Base-by-base conservation (phyloP, 2,888 invertebrate genomes). In the Bimastos eiseni region DNA sequence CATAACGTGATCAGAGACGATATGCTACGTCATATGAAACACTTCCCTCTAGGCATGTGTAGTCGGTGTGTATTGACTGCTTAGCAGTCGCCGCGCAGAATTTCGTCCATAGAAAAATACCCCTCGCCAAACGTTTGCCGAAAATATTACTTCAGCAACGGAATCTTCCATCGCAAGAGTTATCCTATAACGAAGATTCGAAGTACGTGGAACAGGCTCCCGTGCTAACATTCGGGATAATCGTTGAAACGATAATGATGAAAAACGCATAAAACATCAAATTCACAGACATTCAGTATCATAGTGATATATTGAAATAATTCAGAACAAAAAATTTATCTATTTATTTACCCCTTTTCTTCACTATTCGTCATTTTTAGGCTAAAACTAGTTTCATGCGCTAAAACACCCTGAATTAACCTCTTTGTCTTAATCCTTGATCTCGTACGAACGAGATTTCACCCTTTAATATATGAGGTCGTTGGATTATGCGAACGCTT, bases 281-380 rank as follows among this genome's bases (percentile, higher is more conserved):
- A 49, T 8, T 1, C 24, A 70, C 70, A 70, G n/a, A 3, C n/a
- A n/a, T 70, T 70, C 30, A 55, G n/a, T 70, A 70, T 0, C n/a
- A 70, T 5, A 70, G 70, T n/a, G 11, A 70, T n/a, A 70, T 30
- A n/a, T 41, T 24, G 21, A 36, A 37, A 49, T 1, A 37, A 37
- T 30, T 6, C 84, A 1, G 0, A 37, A 34, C 21, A 36, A 55
- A 90, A 70, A 49, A 88, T 88, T n/a, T n/a, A 70, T n/a, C 30
- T 11, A 55, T 24, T 19, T 19, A 89, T 89, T 89, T 90, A 92
- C 92, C 92, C 92, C n/a, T 90, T 92, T 88, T 92, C 92, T 89
- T 92, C 92, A 17, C 91, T 90, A 84, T 91, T 89, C 83, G 90
- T 90, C 91, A 91, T 91, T 91, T n/a, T 83, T 89, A 38, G 55